Evolutionary conservation across 1,140 invertebrate genomes (phyloP).

Genomic region (Sinonovacula constricta): DNA sequence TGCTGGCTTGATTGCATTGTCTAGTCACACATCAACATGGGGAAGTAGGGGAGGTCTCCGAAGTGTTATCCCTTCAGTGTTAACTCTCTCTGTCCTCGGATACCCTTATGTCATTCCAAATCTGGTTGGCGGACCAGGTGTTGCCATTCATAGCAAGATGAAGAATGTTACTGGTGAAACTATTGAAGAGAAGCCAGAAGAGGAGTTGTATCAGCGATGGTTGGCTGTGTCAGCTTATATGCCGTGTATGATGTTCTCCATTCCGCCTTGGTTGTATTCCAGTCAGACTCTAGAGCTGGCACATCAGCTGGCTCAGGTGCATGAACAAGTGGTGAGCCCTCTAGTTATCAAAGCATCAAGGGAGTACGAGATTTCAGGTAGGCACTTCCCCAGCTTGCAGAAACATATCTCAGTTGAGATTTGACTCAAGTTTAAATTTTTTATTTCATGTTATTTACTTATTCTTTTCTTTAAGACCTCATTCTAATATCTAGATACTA

Average conservation of each 20-base stretch:
- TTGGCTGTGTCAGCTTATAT: constrained; percentile 91
- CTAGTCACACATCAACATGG: constrained; percentile 92
- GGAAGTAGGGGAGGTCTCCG: constrained; percentile 88
- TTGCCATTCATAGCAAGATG: too few species aligned
- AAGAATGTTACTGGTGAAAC: neutral
- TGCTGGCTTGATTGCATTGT: constrained; percentile 90
- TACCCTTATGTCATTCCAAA: constrained; percentile 93
- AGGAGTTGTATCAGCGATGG: constrained; percentile 93
- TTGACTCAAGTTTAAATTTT: too few species aligned
- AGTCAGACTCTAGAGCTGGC: constrained; percentile 84
- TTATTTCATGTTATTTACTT: too few species aligned
- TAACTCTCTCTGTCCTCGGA: constrained; percentile 90
- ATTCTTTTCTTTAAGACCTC: too few species aligned
- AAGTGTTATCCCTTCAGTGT: constrained; percentile 87
- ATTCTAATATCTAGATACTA: too few species aligned
- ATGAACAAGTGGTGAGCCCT: constrained; percentile 83
- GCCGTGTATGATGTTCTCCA: constrained; percentile 92
- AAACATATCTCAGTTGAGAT: too few species aligned
- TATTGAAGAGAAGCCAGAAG: constrained; percentile 81
- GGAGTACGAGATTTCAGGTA: constrained; percentile 84
- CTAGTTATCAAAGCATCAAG: constrained; percentile 81
- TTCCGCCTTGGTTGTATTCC: constrained; percentile 91
- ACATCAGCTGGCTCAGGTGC: constrained; percentile 84
- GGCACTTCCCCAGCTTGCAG: too few species aligned
- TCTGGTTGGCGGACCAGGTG: constrained; percentile 95